phyloP scores from a whole-genome alignment of 2,113 vertebrate species.

The Miniopterus natalensis region DNA sequence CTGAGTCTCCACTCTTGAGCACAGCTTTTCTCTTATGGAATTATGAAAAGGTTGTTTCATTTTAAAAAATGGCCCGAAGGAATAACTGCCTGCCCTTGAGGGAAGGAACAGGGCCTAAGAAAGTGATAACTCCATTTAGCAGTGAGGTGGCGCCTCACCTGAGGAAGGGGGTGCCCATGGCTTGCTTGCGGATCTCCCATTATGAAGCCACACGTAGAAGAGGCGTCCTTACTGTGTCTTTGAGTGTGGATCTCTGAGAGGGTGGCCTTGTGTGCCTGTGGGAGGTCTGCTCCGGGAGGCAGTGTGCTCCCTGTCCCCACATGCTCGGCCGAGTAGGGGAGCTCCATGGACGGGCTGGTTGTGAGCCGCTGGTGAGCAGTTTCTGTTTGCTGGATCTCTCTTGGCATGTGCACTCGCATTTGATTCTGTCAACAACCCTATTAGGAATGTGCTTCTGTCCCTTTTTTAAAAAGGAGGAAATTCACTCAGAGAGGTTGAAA shows the following conservation, averaged over 20 bases:
- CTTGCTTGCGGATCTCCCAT: neutral
- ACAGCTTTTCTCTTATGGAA: neutral
- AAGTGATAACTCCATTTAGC: neutral
- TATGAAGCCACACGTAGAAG: accelerated
- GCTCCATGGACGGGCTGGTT: neutral
- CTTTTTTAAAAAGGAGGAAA: neutral
- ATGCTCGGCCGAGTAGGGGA: neutral
- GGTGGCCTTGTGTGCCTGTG: neutral
- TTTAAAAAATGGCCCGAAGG: neutral
- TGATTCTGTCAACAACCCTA: neutral
- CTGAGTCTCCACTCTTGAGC: neutral
- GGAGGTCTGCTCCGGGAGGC: neutral
- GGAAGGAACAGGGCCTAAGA: neutral
- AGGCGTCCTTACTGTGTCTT: neutral
- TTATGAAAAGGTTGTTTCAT: neutral
- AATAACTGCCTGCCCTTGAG: neutral
- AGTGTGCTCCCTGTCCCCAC: neutral
- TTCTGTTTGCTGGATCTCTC: neutral
- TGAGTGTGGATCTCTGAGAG: neutral
- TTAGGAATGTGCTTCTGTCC: neutral
- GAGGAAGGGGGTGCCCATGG: neutral
- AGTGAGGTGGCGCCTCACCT: neutral
- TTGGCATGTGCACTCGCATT: neutral
- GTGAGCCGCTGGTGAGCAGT: too few species aligned
- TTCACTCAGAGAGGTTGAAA: neutral